Evolutionary conservation across 2,113 vertebrate genomes (phyloP), one percentile per base, ranked within the genome.

Genomic region (Epinephelus cyanopodus): DNA sequence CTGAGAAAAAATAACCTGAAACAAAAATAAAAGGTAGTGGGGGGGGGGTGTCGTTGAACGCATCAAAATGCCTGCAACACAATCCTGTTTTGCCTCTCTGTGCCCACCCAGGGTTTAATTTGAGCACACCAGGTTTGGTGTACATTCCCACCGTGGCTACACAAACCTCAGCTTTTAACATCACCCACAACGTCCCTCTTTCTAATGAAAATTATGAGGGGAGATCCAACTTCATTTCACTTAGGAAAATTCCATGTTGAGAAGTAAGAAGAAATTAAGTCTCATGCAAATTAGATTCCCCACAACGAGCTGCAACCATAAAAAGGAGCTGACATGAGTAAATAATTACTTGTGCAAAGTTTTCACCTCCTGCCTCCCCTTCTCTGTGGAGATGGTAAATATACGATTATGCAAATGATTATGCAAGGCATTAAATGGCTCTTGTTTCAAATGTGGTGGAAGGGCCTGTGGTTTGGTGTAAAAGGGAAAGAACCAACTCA

Each of bases 351-450:
- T 42, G 56, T 25, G 66, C 45, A 82, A 52, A 72, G 77, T 56
- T 54, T 66, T 39, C 79, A 54, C 85, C 60, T 42, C 53, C 39
- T 9, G n/a, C 47, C 39, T 18, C 6, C 58, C 61, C 47, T 27
- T 52, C 47, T 78, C 65, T 61, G 62, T 39, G 42, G 37, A 45
- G 72, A 66, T 19, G 81, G 83, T 86, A 90, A 91, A 92, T 85
- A 90, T 58, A 80, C 87, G 79, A 85, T 89, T 81, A 86, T 82
- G 85, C 67, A 74, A 91, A 90, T 77, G 77, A 71, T 82, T 53
- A 70, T 82, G 74, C 61, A 29, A 81, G 75, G 52, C 53, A 83
- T 82, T 89, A 65, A 87, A 89, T 64, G 67, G 78, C 66, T 87
- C 77, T 75, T 77, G 89, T 82, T 84, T 80, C n/a, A 84, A 66